Conservation (phyloP, 2,888 invertebrate species). For the Eretmocerus hayati region DNA sequence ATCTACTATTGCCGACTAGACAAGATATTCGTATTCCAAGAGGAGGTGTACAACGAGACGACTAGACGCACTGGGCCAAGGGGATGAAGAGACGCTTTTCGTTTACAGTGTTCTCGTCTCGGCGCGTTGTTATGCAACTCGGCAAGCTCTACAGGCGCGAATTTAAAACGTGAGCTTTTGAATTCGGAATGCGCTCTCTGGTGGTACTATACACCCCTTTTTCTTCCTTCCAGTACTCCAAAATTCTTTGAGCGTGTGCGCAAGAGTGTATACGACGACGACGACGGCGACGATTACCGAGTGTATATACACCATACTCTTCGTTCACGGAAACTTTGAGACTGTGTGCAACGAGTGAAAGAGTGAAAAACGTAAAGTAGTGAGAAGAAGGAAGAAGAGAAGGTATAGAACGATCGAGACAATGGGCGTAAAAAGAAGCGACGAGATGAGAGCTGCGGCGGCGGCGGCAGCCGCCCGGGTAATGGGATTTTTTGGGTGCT, state of each 20-base stretch:
- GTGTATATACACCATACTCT: not conserved
- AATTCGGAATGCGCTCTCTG: slow-evolving; percentile 13
- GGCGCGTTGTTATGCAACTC: too few species aligned
- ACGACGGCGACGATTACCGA: slow-evolving; percentile 1
- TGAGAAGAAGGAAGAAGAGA: not conserved
- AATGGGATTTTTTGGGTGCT: slow-evolving; percentile 17
- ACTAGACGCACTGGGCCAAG: too few species aligned
- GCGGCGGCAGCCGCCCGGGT: slow-evolving; percentile 1
- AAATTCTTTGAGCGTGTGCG: slow-evolving; percentile 9
- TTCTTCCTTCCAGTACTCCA: slow-evolving; percentile 10
- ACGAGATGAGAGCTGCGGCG: too few species aligned
- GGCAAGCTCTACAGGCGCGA: too few species aligned
- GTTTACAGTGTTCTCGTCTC: too few species aligned
- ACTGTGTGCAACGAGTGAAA: not conserved
- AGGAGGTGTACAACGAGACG: too few species aligned
- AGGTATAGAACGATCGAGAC: not conserved
- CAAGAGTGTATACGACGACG: not conserved
- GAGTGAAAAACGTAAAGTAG: not conserved
- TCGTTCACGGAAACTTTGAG: not conserved
- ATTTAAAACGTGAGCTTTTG: slow-evolving; percentile 19
- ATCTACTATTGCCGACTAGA: too few species aligned
- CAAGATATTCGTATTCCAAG: too few species aligned
- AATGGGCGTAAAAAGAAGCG: slow-evolving; percentile 10
- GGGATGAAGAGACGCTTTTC: too few species aligned
- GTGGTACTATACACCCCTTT: slow-evolving; percentile 14